Percentiles rank a stretch among this genome's conserved stretches.
These are phyloP conservation scores for Oxycera nigricornis DNA, from an alignment of 2,888 invertebrate genomes.

Conservation along the genomic window DNA sequence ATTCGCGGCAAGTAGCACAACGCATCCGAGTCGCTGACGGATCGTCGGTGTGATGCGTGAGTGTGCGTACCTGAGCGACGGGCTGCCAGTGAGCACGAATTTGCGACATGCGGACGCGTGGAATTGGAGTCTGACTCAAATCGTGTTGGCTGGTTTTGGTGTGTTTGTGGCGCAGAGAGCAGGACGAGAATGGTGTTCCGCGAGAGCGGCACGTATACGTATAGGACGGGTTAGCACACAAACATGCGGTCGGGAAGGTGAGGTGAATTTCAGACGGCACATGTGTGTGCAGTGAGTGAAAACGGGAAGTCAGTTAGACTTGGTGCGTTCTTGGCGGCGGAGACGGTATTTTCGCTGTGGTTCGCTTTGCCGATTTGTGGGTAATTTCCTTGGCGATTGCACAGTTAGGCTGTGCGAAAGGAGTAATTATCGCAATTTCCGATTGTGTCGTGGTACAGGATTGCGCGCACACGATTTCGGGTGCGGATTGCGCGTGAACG, in stretches of 20 bases:
- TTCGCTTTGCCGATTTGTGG: constrained; percentile 31
- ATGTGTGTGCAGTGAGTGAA: constrained; percentile 42
- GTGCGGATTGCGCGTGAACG: background rate
- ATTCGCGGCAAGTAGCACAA: background rate
- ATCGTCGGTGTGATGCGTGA: background rate
- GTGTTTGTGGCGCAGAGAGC: background rate
- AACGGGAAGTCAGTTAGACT: constrained; percentile 46
- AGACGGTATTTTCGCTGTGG: constrained; percentile 40
- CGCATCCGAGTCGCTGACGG: background rate
- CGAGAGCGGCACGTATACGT: constrained; percentile 13
- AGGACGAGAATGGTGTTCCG: background rate
- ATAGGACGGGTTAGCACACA: background rate
- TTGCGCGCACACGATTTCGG: background rate
- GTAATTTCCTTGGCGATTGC: background rate
- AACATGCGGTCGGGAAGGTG: background rate
- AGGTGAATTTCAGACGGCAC: constrained; percentile 7
- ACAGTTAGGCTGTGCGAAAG: background rate
- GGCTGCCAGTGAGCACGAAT: background rate
- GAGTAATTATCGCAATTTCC: background rate
- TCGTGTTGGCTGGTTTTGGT: background rate
- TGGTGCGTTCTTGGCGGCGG: constrained; percentile 45
- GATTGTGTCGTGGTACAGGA: background rate
- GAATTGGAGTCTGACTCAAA: background rate
- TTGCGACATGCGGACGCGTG: background rate
- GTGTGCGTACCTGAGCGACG: background rate